Base-by-base conservation (phyloP, 2,113 vertebrate genomes). In the Entelurus aequoreus region DNA sequence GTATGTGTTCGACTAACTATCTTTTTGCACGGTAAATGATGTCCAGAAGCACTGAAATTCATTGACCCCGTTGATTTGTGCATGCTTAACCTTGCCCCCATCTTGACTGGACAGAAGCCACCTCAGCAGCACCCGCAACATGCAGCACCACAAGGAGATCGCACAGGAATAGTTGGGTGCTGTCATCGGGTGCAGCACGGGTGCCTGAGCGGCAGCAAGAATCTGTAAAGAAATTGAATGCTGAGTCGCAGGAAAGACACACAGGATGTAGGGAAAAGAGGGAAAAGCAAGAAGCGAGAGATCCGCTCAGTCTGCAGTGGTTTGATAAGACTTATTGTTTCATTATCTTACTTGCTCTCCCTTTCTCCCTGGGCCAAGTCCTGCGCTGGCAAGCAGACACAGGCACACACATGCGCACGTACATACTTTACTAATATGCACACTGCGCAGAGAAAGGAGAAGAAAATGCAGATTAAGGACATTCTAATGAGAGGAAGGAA, bases 261-360 rank as follows among this genome's bases (percentile, higher is more conserved):
- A 77, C 77, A 82, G 65, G 69, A 65, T 46, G 72, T 10, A 78
- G 74, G 80, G 77, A 79, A 71, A 72, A 82, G 69, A 78, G 71
- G 69, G 73, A 57, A 57, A 69, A 65, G 63, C 35, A 60, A 62
- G 61, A 52, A 64, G 58, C 68, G 60, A 74, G 58, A 69, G 75
- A 80, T 80, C 68, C 69, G 72, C 78, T 86, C 76, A 68, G 72
- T 82, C 83, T 86, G 86, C 79, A 75, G 80, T 54, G 75, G 69
- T 77, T 86, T 84, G 90, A 91, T 89, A 89, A 90, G 84, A 82
- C 71, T 84, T 85, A 86, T 89, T 89, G 87, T 90, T 90, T 87
- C 80, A 90, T 87, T 88, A 87, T 83, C 85, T 85, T 38, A 16
- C 54, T 16, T 37, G 37, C 38, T 56, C 8, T 56, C 8, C 37